Percentiles rank a stretch among this genome's conserved stretches.
phyloP scores from a whole-genome alignment of 2,888 invertebrate species.

The Cinara cedri region DNA sequence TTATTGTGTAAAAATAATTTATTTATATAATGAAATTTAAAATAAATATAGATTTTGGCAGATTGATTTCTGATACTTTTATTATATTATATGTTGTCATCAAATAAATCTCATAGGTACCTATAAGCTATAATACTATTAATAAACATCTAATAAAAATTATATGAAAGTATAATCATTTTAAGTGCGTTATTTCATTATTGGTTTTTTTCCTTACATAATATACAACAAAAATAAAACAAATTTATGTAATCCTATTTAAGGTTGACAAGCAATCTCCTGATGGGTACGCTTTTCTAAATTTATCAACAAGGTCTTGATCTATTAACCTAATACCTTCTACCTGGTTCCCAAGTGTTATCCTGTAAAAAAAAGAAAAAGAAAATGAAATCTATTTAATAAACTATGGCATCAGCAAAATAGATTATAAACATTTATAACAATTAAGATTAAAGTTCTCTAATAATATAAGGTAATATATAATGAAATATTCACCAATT shows the following conservation, averaged over 20 bases:
- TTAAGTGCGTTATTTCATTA: background rate
- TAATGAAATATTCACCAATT: conserved; percentile 77
- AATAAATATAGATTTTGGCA: conserved; percentile 15
- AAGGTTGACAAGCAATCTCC: conserved; percentile 72
- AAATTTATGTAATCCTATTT: conserved; percentile 59
- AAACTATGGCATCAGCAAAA: background rate
- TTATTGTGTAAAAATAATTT: conserved; percentile 18
- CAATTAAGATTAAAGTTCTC: too few relatives aligned
- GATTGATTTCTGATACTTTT: background rate
- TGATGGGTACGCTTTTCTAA: conserved; percentile 91
- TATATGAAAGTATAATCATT: background rate
- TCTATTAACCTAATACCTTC: conserved; percentile 93
- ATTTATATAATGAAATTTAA: conserved; percentile 27
- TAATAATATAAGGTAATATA: background rate
- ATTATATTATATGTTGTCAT: background rate
- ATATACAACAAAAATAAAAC: background rate
- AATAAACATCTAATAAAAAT: conserved; percentile 7
- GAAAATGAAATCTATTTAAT: background rate
- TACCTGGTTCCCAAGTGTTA: conserved; percentile 95
- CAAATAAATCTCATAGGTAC: background rate
- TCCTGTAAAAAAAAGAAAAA: conserved; percentile 64
- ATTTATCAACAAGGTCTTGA: conserved; percentile 86
- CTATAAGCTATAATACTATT: too few relatives aligned
- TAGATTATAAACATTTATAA: background rate
- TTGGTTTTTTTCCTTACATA: background rate